These are phyloP conservation scores for Rhimphoctona megacephalus DNA, from an alignment of 2,888 invertebrate genomes.

Conservation along the genomic window DNA sequence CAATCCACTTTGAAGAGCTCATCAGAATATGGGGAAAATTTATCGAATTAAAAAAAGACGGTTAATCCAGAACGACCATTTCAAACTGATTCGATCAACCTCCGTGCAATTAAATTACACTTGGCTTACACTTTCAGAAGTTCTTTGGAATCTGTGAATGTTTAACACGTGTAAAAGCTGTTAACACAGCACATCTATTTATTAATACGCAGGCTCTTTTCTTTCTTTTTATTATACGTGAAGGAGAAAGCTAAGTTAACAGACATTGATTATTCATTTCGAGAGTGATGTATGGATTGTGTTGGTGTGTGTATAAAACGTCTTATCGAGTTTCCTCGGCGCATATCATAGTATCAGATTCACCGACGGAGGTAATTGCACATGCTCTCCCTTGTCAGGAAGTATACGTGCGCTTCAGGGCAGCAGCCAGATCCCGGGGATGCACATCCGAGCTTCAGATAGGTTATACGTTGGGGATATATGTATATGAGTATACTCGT, in stretches of 20 bases:
- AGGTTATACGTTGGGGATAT: background rate
- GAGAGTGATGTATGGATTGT: background rate
- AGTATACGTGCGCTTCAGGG: conserved; percentile 30
- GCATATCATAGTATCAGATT: conserved; percentile 11
- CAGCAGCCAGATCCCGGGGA: conserved; percentile 29
- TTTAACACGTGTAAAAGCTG: background rate
- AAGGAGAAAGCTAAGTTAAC: background rate
- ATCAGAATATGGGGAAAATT: background rate
- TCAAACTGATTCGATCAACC: too few relatives aligned
- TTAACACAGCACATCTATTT: background rate
- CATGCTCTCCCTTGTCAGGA: conserved; percentile 29
- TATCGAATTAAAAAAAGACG: background rate
- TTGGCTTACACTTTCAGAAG: background rate
- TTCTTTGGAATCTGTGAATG: background rate
- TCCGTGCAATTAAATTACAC: background rate
- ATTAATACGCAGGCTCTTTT: too few relatives aligned
- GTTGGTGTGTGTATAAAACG: background rate
- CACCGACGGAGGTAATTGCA: conserved; percentile 27
- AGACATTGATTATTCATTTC: background rate
- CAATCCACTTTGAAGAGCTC: background rate
- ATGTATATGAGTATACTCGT: conserved; percentile 14
- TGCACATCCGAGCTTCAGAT: conserved; percentile 16
- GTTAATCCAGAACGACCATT: too few relatives aligned
- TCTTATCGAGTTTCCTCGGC: background rate
- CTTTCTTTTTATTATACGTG: background rate